Base-by-base conservation (phyloP, 2,797 vertebrate genomes). In the Sebastes aleutianus region DNA sequence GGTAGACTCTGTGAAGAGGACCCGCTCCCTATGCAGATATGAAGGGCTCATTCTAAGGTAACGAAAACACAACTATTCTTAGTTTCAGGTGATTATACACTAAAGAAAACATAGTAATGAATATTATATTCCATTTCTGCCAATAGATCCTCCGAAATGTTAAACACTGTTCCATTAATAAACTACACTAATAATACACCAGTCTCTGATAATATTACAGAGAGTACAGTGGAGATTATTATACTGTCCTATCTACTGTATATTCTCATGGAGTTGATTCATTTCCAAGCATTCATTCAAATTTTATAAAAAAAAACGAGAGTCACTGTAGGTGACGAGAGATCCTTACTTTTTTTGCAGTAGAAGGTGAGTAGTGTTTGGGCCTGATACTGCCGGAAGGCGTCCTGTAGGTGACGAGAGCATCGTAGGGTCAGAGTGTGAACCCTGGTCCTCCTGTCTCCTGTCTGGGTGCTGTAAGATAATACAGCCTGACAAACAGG, bases 321-420 rank as follows among this genome's bases (percentile, higher is more conserved):
- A 31, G 31, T 31, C 31, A 31, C 31, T 31, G 31, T 31, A 31
- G 31, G 31, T 31, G 31, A 8, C 2, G 29, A 31, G 4, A 27
- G 22, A 26, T 27, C 12, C 90, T 79, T 88, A 96, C 96, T 93
- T 80, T 95, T 96, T 83, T 96, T 96, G 93, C 95, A 95, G 91
- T 96, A 96, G 85, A 96, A 96, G 27, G 93, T 82, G 57, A 96
- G 95, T 1, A 96, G 88, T 0, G 95, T 95, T 84, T 96, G 95
- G 4, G 95, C 95, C 89, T 96, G 95, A 84, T 88, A 95, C 81
- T 93, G 93, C 36, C 95, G 89, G 83, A 96, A 96, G 7, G 91
- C 77, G 43, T 96, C 95, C 88, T 95, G 93, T 2, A 95, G 93
- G 61, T 92, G 93, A 34, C 12, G 87, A 1, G 95, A 96, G 83